phyloP scores from a whole-genome alignment of 2,797 vertebrate genomes.

The Esox masquinongy region DNA sequence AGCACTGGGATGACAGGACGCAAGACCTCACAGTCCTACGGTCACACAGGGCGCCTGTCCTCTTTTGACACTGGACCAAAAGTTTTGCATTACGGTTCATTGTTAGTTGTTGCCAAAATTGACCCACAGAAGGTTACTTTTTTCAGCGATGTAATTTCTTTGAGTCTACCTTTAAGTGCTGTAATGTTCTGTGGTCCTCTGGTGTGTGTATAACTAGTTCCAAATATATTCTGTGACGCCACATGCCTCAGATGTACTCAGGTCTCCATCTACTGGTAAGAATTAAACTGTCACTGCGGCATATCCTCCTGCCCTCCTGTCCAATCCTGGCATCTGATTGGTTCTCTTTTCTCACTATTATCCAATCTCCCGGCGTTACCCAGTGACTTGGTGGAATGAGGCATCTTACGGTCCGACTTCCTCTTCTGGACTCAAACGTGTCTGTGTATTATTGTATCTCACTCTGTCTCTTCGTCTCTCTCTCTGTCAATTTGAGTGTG shows the following conservation, averaged over 20 bases:
- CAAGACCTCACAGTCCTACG: no score
- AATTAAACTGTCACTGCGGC: conserved; percentile 60
- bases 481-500: background rate
- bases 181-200: no score
- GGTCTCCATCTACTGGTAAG: conserved; percentile 78
- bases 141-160: no score
- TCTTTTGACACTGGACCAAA: no score
- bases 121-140: no score
- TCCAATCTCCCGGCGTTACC: conserved; percentile 46
- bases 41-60: no score
- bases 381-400: conserved; percentile 38
- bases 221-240: background rate
- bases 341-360: conserved; percentile 44
- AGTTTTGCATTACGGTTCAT: no score
- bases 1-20: no score
- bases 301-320: conserved; percentile 51
- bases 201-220: background rate
- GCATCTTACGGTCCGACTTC: conserved; percentile 32
- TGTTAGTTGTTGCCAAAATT: no score
- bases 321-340: conserved; percentile 60
- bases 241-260: conserved; percentile 74
- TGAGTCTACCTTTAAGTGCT: no score
- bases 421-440: background rate
- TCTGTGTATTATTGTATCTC: background rate
- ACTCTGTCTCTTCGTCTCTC: background rate